phyloP scores from a whole-genome alignment of 2,113 vertebrate genomes.

The Salvelinus alpinus region DNA sequence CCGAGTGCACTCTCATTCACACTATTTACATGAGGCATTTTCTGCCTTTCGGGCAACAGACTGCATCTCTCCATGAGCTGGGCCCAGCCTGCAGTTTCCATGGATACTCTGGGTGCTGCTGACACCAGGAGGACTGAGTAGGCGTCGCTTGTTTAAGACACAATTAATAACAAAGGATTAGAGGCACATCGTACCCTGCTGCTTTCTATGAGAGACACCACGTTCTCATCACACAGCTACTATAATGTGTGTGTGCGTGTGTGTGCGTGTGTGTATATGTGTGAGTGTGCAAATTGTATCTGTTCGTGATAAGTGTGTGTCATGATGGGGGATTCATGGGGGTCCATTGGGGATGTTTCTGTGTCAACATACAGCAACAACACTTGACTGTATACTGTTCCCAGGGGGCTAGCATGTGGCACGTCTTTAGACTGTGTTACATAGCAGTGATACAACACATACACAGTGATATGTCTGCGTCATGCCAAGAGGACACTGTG shows the following conservation, averaged over 20 bases:
- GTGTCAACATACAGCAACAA: neutral
- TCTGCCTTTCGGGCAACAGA: conserved; percentile 45
- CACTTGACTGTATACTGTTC: neutral
- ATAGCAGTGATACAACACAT: neutral
- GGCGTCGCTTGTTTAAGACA: conserved; percentile 70
- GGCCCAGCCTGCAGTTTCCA: conserved; percentile 71
- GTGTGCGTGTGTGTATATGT: neutral
- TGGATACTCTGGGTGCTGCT: conserved; percentile 67
- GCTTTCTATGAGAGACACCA: conserved; percentile 50
- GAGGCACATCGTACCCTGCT: conserved; percentile 62
- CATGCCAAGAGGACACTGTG: conserved; percentile 46
- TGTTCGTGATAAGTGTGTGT: neutral
- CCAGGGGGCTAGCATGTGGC: neutral
- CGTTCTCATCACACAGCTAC: conserved; percentile 60
- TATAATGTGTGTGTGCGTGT: conserved; percentile 50
- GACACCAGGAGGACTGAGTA: conserved; percentile 68
- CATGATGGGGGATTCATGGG: too few relatives aligned
- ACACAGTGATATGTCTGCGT: conserved; percentile 38
- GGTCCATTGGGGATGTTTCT: neutral
- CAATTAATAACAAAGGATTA: conserved; percentile 76
- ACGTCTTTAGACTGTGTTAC: neutral
- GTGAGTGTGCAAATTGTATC: conserved; percentile 4
- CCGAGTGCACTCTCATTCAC: conserved; percentile 36
- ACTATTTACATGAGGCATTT: conserved; percentile 9
- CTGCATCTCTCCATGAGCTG: conserved; percentile 41